Conservation (phyloP, 2,797 vertebrate genomes). For the Alexandromys oeconomus region DNA sequence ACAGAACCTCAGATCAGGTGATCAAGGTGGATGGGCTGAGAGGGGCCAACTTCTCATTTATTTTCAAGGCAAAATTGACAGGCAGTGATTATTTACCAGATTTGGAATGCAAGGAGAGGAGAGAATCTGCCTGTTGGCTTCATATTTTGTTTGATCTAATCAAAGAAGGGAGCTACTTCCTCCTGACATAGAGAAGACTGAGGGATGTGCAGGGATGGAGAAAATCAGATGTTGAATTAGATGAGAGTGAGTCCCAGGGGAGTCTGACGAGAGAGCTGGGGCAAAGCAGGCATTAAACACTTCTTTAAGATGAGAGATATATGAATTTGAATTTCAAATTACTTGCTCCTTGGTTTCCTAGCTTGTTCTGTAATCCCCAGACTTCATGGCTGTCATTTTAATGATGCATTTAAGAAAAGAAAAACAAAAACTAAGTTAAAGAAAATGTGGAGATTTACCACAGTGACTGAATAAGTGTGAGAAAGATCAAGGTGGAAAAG, state of each 20-base stretch:
- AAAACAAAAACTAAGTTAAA: background rate
- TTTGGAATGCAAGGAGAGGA: background rate
- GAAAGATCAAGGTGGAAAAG: background rate
- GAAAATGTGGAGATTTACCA: background rate
- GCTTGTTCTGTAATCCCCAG: background rate
- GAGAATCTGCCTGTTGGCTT: background rate
- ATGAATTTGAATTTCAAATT: background rate
- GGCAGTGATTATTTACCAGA: background rate
- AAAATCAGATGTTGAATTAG: background rate
- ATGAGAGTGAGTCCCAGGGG: background rate
- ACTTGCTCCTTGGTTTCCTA: background rate
- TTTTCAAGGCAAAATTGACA: background rate
- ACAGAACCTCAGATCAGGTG: background rate
- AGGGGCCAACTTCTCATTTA: background rate
- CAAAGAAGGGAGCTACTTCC: background rate
- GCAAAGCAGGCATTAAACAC: background rate
- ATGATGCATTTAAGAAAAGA: background rate
- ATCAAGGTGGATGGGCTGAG: background rate
- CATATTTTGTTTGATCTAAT: background rate
- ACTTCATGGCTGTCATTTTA: background rate
- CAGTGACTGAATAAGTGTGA: background rate
- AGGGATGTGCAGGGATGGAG: background rate
- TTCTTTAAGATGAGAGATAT: background rate
- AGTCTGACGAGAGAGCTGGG: background rate
- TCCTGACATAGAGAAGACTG: background rate